Evolutionary conservation across 2,113 vertebrate species (phyloP), one percentile per base, ranked within the genome.

Genomic region (Cariama cristata): DNA sequence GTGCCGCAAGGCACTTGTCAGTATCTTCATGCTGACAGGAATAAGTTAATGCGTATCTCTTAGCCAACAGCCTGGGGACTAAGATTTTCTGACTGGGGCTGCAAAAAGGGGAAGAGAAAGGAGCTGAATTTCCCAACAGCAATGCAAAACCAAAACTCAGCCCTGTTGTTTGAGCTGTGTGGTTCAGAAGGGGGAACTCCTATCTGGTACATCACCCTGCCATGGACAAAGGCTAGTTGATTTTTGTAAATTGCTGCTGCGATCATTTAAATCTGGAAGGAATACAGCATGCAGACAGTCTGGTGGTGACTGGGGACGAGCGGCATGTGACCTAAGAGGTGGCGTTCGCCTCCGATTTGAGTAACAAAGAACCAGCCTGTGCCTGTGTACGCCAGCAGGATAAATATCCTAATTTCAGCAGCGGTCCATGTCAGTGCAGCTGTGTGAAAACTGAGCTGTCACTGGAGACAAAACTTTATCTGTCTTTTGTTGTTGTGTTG

Each of bases 331-430:
- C 90, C 87, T 14, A 66, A 52, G 97, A 79, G 84, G 84, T 90
- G 93, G n/a, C 0, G 2, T 74, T 90, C 4, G 3, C 45, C 90
- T 83, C 47, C 1, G 30, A 40, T 81, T 32, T 49, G 86, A 64
- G 69, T 79, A 82, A 96, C 95, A 96, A 94, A 95, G 94, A 79
- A 16, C 80, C 84, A 76, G 93, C 35, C 85, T 91, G 96, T 96
- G 91, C 66, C 79, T 92, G 73, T 38, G 73, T 49, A 13, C 0
- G 2, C 76, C 68, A 86, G 86, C 3, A 3, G 92, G 89, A 47
- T 91, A 53, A 93, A 82, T 86, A 94, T n/a, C 90, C 83, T 35
- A 44, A 74, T 88, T 93, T 83, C 95, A 76, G 59, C 82, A 42
- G 82, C 21, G 59, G 66, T 79, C 75, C 4, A 0, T 92, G 90